A percentile compares a stretch with the other conserved stretches of the same genome.
phyloP scores from a whole-genome alignment of 2,888 invertebrate genomes.

The Leucozona laternaria region DNA sequence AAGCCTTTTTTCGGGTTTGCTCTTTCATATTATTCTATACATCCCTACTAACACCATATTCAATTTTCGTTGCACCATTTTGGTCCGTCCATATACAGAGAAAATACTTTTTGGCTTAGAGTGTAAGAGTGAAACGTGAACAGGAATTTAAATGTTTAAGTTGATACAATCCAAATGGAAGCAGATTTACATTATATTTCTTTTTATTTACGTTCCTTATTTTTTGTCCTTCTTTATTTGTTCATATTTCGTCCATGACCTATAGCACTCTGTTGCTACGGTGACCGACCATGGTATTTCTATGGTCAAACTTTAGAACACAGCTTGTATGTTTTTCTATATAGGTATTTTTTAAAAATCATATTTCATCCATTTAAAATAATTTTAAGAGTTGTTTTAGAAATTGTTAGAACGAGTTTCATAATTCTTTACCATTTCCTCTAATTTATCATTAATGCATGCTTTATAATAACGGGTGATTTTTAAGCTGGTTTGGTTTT shows the following conservation, averaged over 20 bases:
- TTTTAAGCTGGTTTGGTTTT: no score
- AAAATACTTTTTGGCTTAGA: background rate
- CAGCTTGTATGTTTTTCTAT: background rate
- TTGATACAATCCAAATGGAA: slow-evolving; percentile 49
- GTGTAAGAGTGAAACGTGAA: slow-evolving; percentile 59
- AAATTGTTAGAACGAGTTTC: no score
- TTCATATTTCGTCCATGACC: slow-evolving; percentile 49
- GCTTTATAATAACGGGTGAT: no score
- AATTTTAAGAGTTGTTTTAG: no score
- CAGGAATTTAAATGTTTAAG: slow-evolving; percentile 72
- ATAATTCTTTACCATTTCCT: no score
- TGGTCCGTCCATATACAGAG: background rate
- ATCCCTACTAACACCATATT: slow-evolving; percentile 55
- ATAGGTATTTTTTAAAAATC: no score
- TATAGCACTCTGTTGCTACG: slow-evolving; percentile 6
- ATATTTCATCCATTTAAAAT: no score
- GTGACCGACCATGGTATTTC: background rate
- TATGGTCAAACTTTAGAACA: background rate
- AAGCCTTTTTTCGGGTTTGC: slow-evolving; percentile 53
- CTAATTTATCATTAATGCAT: no score
- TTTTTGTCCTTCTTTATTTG: background rate
- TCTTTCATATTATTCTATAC: slow-evolving; percentile 10
- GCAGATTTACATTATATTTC: slow-evolving; percentile 40
- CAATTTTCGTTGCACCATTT: slow-evolving; percentile 56
- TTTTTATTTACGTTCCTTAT: background rate